Evolutionary conservation across 2,888 invertebrate species (phyloP), one percentile per base, ranked within the genome.

Genomic region (Therioaphis trifolii): DNA sequence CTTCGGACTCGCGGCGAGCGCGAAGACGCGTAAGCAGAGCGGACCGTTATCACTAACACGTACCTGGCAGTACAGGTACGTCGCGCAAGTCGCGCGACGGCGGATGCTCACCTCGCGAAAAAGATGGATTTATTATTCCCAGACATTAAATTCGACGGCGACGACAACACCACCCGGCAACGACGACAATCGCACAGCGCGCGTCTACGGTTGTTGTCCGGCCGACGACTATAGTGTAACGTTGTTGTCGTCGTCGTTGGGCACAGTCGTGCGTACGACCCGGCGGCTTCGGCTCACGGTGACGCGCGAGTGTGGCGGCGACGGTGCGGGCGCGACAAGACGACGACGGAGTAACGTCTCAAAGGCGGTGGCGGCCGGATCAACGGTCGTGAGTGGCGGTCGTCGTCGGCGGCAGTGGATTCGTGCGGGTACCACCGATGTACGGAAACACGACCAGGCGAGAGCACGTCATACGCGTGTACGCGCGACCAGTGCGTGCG

Each of bases 401-500:
- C 68, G n/a, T 12, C 15, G 29, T 43, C 21, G n/a, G 21, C 55
- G 24, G 27, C 63, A 18, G 15, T 11, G 7, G 29, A 15, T 14
- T 0, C 29, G 58, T 14, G 4, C 21, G 11, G 14, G 52, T 35
- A 69, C 55, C 49, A 35, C 40, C 66, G 52, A n/a, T n/a, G n/a
- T n/a, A n/a, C n/a, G n/a, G n/a, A n/a, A n/a, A n/a, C n/a, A n/a
- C n/a, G n/a, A n/a, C n/a, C n/a, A n/a, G n/a, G n/a, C n/a, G 78
- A 18, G 78, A 69, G 78, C 52, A 69, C 78, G 55, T 68, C 78
- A 79, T 55, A 69, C 78, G 78, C 78, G 78, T 79, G 78, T 69
- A 79, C 78, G 78, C 55, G 43, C 68, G 52, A 68, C 69, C 40
- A 27, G 40, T 24, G 58, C 35, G 55, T 14, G 24, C 27, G 66